Percentiles rank a stretch among this genome's conserved stretches.
phyloP scores from a whole-genome alignment of 1,140 invertebrate genomes.

The Uloborus diversus region DNA sequence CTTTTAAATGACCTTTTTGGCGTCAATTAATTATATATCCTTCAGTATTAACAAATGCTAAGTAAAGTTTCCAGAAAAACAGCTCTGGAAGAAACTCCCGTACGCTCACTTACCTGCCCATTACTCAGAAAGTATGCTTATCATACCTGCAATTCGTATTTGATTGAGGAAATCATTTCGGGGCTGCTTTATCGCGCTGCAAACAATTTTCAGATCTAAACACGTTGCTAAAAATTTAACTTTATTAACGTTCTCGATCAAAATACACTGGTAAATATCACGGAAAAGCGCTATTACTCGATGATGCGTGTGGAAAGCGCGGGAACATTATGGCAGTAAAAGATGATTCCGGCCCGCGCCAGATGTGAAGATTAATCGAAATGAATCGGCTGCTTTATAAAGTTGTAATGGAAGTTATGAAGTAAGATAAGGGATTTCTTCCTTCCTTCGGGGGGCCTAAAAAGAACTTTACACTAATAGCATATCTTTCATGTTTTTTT shows the following conservation, averaged over 20 bases:
- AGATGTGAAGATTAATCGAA: conserved; percentile 52
- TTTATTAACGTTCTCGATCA: conserved; percentile 14
- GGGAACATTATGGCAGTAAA: conserved; percentile 17
- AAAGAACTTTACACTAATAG: conserved; percentile 53
- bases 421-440: conserved; percentile 49
- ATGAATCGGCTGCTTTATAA: conserved; percentile 44
- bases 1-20: too few relatives aligned
- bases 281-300: conserved; percentile 43
- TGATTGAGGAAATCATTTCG: too few relatives aligned
- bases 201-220: too few relatives aligned
- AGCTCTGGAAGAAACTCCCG: too few relatives aligned
- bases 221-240: background rate
- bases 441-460: background rate
- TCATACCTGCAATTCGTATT: too few relatives aligned
- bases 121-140: too few relatives aligned
- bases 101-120: too few relatives aligned
- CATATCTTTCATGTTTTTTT: conserved; percentile 9
- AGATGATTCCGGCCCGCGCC: conserved; percentile 43
- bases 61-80: too few relatives aligned
- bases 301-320: conserved; percentile 25
- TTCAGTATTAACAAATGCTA: too few relatives aligned
- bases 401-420: conserved; percentile 55
- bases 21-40: too few relatives aligned
- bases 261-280: conserved; percentile 24
- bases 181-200: too few relatives aligned